Base-by-base conservation (phyloP, 2,113 vertebrate species). In the Sapajus apella region DNA sequence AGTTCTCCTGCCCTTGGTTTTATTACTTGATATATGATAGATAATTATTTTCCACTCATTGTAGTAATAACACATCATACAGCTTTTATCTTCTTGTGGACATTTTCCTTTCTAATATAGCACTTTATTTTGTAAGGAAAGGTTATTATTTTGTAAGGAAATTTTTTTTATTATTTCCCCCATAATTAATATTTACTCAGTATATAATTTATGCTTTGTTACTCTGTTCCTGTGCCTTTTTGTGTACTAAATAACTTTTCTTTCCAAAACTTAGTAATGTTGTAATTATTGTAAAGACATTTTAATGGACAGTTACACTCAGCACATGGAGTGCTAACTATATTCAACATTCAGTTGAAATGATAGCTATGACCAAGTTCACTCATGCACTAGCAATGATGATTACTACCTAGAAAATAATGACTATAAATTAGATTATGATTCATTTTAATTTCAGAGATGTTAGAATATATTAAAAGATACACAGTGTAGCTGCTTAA, bases 121-220 rank as follows among this genome's bases (percentile, higher is more conserved):
- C 1, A 55, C 52, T 13, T 90, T 47, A 3, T 92, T 97, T 92
- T 72, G 25, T 11, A 96, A 92, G 43, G 66, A 86, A 89, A 95
- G 4, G 64, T 92, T 92, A 86, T 66, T 91, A 50, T 92, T 97
- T 92, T 72, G 25, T 11, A 96, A 92, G 43, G 66, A 86, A 89
- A 95, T 58, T 86, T 50, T 94, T 94, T 92, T 61, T 1, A 85
- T 79, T 88, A 87, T 96, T 88, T 5, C 18, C 87, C 21, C 23
- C 37, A 43, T 27, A 80, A 68, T 87, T 35, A 87, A n/a, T 77
- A 96, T 76, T 72, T 91, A 77, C 43, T 75, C 66, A 70, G 56
- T 90, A 87, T 45, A 23, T 92, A 90, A 2, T 84, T 90, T 87
- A 81, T 66, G 70, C 4, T 77, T 13, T 40, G 23, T 76, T 91